Evolutionary conservation across 2,113 vertebrate genomes (phyloP).

Genomic region (Columbina picui): DNA sequence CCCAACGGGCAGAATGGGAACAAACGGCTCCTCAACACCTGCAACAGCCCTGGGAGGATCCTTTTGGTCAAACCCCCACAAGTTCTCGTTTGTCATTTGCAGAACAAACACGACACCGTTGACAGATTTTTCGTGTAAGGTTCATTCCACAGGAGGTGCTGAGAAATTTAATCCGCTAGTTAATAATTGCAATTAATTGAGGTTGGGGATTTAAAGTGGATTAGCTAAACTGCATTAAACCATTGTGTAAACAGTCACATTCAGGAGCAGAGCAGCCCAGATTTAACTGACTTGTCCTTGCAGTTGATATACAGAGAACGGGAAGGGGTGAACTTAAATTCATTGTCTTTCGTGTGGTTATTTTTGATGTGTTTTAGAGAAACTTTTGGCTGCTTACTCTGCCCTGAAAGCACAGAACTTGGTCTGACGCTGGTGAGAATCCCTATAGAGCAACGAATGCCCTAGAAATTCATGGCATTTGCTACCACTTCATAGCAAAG

Average conservation of each 20-base stretch:
- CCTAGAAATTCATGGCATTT: background rate
- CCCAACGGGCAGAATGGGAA: background rate
- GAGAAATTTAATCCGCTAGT: slow-evolving; percentile 11
- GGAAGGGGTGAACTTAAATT: background rate
- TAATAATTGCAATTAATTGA: background rate
- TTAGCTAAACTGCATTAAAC: background rate
- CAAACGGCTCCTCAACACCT: accelerated
- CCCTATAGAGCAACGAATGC: background rate
- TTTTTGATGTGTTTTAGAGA: background rate
- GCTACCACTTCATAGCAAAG: background rate
- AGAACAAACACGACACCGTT: accelerated
- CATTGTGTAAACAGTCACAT: background rate
- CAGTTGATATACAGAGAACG: background rate
- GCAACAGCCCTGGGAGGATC: background rate
- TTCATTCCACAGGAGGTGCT: background rate
- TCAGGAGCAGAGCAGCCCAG: background rate
- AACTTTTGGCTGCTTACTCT: background rate
- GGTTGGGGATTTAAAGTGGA: slow-evolving; percentile 3
- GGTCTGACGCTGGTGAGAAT: background rate
- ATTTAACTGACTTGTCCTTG: background rate
- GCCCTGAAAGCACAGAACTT: background rate
- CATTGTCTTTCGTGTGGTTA: background rate
- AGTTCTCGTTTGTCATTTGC: background rate
- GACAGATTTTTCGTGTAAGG: background rate
- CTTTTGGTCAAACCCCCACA: background rate